Evolutionary conservation across 2,888 invertebrate genomes (phyloP).

Genomic region (Drosophila paranaensis): DNA sequence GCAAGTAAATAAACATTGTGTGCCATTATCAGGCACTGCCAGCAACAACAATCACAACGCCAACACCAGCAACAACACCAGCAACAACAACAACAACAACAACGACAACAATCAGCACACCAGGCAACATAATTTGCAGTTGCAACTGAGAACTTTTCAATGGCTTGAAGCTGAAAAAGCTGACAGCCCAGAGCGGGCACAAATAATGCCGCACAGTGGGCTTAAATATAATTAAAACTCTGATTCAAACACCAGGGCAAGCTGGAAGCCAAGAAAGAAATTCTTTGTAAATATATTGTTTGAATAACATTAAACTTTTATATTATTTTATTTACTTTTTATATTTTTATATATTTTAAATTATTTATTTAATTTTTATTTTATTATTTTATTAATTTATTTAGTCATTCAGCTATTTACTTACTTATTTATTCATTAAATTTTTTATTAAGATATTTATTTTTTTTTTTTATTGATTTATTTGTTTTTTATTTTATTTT

Average conservation of each 20-base stretch:
- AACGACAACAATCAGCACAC: constrained; percentile 59
- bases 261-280: background rate
- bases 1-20: constrained; percentile 79
- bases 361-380: too few relatives aligned
- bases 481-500: too few relatives aligned
- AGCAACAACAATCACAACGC: constrained; percentile 57
- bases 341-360: too few relatives aligned
- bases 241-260: background rate
- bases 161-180: constrained; percentile 61
- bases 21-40: constrained; percentile 73
- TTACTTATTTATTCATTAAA: background rate
- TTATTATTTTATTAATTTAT: too few relatives aligned
- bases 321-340: too few relatives aligned
- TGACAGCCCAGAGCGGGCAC: constrained; percentile 38
- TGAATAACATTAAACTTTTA: too few relatives aligned
- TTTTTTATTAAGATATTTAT: too few relatives aligned
- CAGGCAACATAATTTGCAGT: constrained; percentile 76
- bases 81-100: constrained; percentile 10
- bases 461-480: too few relatives aligned
- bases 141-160: constrained; percentile 76
- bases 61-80: constrained; percentile 28
- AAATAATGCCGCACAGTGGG: constrained; percentile 40
- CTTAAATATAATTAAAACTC: background rate
- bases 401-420: too few relatives aligned
- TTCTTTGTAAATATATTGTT: too few relatives aligned